A percentile compares a stretch with the other conserved stretches of the same genome.
These are phyloP conservation scores for Eidolon dupreanum DNA, from an alignment of 2,797 vertebrate species.

Conservation along the genomic window DNA sequence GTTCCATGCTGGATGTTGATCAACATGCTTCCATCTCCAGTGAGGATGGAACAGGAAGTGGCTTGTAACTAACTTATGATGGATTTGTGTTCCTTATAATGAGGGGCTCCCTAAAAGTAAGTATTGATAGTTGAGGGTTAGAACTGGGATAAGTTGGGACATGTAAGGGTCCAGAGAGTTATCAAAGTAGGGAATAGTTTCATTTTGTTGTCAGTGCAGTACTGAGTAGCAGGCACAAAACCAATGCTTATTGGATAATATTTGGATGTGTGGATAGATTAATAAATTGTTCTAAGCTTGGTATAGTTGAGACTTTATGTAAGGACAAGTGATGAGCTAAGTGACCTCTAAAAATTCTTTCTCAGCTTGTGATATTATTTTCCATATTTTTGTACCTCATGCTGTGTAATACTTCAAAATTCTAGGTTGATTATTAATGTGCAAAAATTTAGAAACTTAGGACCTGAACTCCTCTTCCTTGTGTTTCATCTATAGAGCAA, in stretches of 20 bases:
- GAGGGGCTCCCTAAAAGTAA: neutral
- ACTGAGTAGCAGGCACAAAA: neutral
- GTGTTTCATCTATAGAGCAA: constrained; percentile 83
- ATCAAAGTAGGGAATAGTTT: neutral
- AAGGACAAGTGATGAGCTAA: constrained; percentile 10
- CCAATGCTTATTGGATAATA: neutral
- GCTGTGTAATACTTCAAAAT: neutral
- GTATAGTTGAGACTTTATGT: neutral
- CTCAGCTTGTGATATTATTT: constrained; percentile 13
- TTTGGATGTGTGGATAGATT: neutral
- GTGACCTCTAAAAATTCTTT: neutral
- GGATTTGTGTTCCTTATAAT: neutral
- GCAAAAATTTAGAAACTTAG: constrained; percentile 11
- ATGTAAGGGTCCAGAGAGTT: neutral
- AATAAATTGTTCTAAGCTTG: neutral
- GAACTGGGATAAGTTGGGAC: neutral
- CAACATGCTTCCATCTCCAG: neutral
- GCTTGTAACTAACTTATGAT: neutral
- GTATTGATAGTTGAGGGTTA: neutral
- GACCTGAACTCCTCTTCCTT: constrained; percentile 25
- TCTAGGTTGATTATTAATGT: neutral
- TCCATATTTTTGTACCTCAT: neutral
- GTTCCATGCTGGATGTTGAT: neutral
- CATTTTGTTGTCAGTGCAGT: neutral
- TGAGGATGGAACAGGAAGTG: neutral